These are phyloP conservation scores for Cyaniris semiargus DNA, from an alignment of 2,888 invertebrate genomes.

Conservation along the genomic window DNA sequence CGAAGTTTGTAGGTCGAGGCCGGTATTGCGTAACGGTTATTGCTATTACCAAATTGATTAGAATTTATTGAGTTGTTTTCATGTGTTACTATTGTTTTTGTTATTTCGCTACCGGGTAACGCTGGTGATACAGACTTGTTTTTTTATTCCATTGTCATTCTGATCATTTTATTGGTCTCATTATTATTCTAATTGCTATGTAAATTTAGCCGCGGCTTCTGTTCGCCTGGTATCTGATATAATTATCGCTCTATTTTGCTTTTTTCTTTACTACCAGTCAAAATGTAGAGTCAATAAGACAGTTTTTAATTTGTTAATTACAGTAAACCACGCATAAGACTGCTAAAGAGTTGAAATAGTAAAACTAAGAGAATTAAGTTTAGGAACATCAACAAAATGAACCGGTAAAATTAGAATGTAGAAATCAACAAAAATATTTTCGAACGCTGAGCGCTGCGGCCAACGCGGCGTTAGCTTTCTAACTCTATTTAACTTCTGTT, in stretches of 20 bases:
- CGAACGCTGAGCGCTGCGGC: not conserved
- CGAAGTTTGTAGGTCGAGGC: conserved; percentile 33
- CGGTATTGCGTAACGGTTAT: conserved; percentile 28
- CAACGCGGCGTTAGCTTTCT: not conserved
- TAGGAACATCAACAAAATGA: not conserved
- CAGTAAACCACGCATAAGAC: not conserved
- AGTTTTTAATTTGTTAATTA: too few species aligned
- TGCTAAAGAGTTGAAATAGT: not conserved
- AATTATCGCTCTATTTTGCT: not conserved
- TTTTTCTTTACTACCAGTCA: not conserved
- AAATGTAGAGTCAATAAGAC: not conserved
- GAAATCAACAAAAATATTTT: not conserved
- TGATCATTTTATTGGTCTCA: conserved; percentile 7
- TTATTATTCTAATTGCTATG: conserved; percentile 8
- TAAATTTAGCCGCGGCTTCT: not conserved
- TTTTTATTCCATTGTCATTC: conserved; percentile 1
- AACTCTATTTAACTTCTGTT: not conserved
- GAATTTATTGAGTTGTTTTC: conserved; percentile 33
- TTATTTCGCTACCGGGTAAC: not conserved
- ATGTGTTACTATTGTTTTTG: conserved; percentile 22
- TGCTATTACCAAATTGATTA: conserved; percentile 31
- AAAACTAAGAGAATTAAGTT: not conserved
- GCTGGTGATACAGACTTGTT: not conserved
- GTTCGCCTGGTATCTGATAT: not conserved
- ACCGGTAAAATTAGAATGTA: not conserved